Evolutionary conservation across 2,888 invertebrate species (phyloP), one percentile per base, ranked within the genome.

Genomic region (Malachius bipustulatus): DNA sequence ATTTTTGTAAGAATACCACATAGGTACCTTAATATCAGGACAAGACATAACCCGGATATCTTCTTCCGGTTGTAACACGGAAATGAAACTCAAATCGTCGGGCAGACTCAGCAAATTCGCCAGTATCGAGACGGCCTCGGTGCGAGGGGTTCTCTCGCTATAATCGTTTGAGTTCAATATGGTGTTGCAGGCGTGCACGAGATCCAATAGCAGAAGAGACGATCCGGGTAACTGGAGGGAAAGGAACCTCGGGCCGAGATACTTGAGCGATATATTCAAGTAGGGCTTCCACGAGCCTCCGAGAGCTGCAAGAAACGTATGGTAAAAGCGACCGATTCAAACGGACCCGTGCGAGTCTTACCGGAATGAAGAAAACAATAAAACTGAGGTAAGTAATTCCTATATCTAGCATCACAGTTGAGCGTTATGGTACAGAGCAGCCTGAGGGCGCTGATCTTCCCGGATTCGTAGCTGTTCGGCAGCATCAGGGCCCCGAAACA

Each of bases 401-500:
- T 61, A 53, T 78, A 65, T 50, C 79, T 63, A 11, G 71, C 69
- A 31, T 83, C 75, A 55, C 87, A 84, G 59, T 84, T 78, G 30
- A 82, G 74, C 38, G 88, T 82, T 40, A 93, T 72, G 35, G 85
- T 82, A 64, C 93, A 91, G 40, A 96, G 71, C 46, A 96, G 64
- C 48, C 88, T 79, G 50, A 89, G 73, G 0, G 94, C 93, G 50
- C 80, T 75, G 38, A 94, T 63, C 63, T 89, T 90, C 35, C 94
- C 94, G 38, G 70, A 47, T 52, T 74, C 81, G 63, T 78, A 89
- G 26, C 75, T 62, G 40, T 68, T 72, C 30, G 83, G 76, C 45
- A 90, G 63, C n/a, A 75, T 70, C 34, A 89, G 69, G 1, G 89
- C 89, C 57, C 90, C 87, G 61, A 93, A 88, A 57, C 94, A 88